Evolutionary conservation across 2,797 vertebrate species (phyloP), one percentile per base, ranked within the genome.

Genomic region (Hippocampus kuda): DNA sequence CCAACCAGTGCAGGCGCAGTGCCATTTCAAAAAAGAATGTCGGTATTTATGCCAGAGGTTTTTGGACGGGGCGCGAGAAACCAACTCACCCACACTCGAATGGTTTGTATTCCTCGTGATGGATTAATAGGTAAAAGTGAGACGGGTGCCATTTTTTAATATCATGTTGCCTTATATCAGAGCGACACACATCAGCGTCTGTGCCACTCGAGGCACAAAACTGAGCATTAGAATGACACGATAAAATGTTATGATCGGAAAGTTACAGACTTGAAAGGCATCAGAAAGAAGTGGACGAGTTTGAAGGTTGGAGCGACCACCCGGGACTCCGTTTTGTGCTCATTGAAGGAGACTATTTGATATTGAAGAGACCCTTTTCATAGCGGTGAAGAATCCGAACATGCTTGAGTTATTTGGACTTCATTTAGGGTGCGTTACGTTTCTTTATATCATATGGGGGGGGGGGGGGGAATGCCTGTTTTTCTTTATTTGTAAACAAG

Each of bases 401-500:
- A 86, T 85, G 87, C 82, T 89, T 85, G 79, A 77, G n/a, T 88
- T 87, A 86, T 83, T 81, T 79, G 80, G 79, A 88, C 87, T 87
- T 85, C 77, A 83, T 84, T 85, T 83, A 79, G 85, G 87, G 85
- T 79, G 83, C 85, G 85, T 86, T 83, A 85, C 87, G 85, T 87
- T 87, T 87, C 81, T 88, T 89, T 89, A 85, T 89, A 88, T 84
- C 79, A 88, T 88, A 87, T 84, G 83, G 84, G 68, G 86, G 88
- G 7, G 83, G 84, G 68, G 86, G 87, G 85, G 80, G 86, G 84
- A 84, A 68, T 88, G 89, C 87, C 86, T 89, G 88, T 89, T 89
- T 88, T 88, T 83, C 85, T 87, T 90, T 87, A 82, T 89, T 89
- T 90, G 85, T 88, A 88, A 89, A 88, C 81, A 72, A 84, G 85